Evolutionary conservation across 2,888 invertebrate species (phyloP).

Genomic region (Theretra japonica): DNA sequence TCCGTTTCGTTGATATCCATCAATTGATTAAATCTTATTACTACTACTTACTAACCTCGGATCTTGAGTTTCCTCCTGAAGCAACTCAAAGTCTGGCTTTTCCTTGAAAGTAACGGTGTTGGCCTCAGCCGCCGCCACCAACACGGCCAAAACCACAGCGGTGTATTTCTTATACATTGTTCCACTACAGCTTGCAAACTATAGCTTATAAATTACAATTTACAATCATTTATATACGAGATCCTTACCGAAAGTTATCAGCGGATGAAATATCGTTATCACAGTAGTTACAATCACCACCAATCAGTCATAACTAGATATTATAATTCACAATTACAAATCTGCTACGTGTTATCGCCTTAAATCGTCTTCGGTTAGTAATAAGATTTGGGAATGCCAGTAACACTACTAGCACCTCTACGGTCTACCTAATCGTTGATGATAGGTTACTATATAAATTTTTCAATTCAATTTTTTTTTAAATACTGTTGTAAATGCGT

Average conservation of each 20-base stretch:
- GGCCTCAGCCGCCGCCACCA: slow-evolving; percentile 64
- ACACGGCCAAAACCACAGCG: slow-evolving; percentile 55
- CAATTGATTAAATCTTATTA: neutral
- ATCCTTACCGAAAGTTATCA: slow-evolving; percentile 47
- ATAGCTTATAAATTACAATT: slow-evolving; percentile 21
- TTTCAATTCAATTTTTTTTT: too few relatives aligned
- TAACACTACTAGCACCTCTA: too few relatives aligned
- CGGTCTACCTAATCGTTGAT: too few relatives aligned
- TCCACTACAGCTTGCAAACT: slow-evolving; percentile 35
- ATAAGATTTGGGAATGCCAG: too few relatives aligned
- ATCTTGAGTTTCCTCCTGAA: neutral
- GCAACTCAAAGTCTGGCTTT: slow-evolving; percentile 3
- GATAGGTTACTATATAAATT: too few relatives aligned
- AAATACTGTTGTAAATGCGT: too few relatives aligned
- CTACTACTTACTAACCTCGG: neutral
- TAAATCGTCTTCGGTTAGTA: too few relatives aligned
- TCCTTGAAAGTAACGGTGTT: slow-evolving; percentile 41
- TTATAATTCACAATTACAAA: slow-evolving; percentile 57
- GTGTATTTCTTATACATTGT: slow-evolving; percentile 63
- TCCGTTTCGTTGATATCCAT: neutral
- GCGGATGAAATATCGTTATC: slow-evolving; percentile 49
- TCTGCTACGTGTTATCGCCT: neutral
- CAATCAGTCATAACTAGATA: slow-evolving; percentile 49
- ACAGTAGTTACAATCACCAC: slow-evolving; percentile 53
- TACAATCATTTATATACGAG: slow-evolving; percentile 51